These are phyloP conservation scores for Sinonovacula constricta DNA, from an alignment of 1,140 invertebrate genomes.

Conservation along the genomic window DNA sequence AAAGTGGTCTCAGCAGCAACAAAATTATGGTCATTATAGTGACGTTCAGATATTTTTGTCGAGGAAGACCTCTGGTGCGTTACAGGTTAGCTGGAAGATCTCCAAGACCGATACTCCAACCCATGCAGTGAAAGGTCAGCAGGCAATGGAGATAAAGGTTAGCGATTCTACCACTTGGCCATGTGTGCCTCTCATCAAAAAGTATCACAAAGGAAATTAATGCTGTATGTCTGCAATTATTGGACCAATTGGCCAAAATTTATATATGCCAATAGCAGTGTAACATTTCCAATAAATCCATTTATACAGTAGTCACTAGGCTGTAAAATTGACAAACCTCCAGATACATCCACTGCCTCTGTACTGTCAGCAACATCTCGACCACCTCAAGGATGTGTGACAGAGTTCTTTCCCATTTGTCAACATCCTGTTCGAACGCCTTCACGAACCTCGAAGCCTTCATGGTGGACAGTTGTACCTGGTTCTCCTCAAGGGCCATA, in stretches of 20 bases:
- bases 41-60: background rate
- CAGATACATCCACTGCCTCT: constrained; percentile 89
- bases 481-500: constrained; percentile 79
- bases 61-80: background rate
- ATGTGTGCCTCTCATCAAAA: background rate
- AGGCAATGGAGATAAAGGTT: background rate
- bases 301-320: no score
- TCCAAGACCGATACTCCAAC: no score
- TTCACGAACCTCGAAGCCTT: constrained; percentile 92
- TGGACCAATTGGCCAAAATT: no score
- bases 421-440: constrained; percentile 88
- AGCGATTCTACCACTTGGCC: background rate
- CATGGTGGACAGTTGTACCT: constrained; percentile 85
- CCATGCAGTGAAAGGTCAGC: no score
- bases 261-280: no score
- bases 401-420: constrained; percentile 90
- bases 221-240: no score
- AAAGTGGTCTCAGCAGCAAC: background rate
- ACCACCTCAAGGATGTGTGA: constrained; percentile 88
- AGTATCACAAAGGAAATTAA: no score
- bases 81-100: no score
- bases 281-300: no score
- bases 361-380: constrained; percentile 87
- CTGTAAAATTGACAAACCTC: constrained; percentile 80
- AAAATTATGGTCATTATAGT: background rate